Evolutionary conservation across 2,888 invertebrate species (phyloP).

Genomic region (Ochlodes sylvanus): DNA sequence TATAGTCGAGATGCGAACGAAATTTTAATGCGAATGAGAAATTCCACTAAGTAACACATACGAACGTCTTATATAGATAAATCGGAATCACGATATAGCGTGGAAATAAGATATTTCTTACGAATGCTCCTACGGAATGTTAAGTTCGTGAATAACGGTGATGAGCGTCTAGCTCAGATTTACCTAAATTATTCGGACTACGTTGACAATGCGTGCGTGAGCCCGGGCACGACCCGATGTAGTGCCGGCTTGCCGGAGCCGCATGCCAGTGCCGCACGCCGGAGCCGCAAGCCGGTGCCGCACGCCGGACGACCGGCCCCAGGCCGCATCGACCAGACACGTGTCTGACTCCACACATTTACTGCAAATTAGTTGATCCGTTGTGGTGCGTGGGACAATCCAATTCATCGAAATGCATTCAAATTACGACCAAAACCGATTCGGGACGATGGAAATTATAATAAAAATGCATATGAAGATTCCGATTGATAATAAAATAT

Average conservation of each 20-base stretch:
- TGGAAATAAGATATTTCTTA: constrained; percentile 75
- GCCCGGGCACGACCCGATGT: constrained; percentile 56
- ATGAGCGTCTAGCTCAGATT: constrained; percentile 70
- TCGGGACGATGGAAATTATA: not conserved
- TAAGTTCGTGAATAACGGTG: constrained; percentile 71
- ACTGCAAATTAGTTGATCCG: constrained; percentile 39
- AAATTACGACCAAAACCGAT: not conserved
- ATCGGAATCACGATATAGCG: constrained; percentile 66
- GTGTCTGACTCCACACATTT: constrained; percentile 38
- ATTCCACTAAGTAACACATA: constrained; percentile 37
- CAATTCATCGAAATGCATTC: not conserved
- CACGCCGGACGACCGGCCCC: not conserved
- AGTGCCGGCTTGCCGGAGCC: constrained; percentile 24
- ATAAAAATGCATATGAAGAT: not conserved
- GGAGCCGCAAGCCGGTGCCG: constrained; percentile 22
- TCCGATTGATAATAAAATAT: too few relatives aligned
- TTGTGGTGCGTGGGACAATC: constrained; percentile 51
- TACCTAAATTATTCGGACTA: constrained; percentile 79
- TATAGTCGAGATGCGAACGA: constrained; percentile 52
- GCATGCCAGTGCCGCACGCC: constrained; percentile 15
- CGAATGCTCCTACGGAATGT: constrained; percentile 64
- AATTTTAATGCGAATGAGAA: constrained; percentile 54
- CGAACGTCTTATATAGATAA: constrained; percentile 52
- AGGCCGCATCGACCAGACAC: constrained; percentile 34
- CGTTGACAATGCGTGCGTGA: constrained; percentile 67